phyloP scores from a whole-genome alignment of 2,888 invertebrate genomes.

The Vandiemenella viatica region DNA sequence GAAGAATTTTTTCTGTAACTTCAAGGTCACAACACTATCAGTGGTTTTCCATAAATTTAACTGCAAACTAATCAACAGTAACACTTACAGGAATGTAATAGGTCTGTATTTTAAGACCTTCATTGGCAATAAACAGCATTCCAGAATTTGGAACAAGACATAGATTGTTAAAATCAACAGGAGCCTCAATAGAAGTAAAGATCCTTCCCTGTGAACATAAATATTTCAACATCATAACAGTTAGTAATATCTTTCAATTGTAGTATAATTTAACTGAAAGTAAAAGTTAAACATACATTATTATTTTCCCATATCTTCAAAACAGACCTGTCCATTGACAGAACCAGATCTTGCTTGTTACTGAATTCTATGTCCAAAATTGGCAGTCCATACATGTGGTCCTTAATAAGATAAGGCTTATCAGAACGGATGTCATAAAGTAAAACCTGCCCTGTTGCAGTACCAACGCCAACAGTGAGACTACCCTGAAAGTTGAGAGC shows the following conservation, averaged over 20 bases:
- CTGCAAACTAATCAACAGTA: background rate
- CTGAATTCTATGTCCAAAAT: conserved; percentile 83
- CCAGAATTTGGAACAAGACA: conserved; percentile 82
- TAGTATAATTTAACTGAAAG: too few species aligned
- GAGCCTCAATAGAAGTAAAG: conserved; percentile 83
- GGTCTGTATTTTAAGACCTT: conserved; percentile 83
- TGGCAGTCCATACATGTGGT: conserved; percentile 86
- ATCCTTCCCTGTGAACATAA: conserved; percentile 61
- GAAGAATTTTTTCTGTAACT: too few species aligned
- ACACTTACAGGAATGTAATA: conserved; percentile 72
- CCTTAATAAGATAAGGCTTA: conserved; percentile 77
- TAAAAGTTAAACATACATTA: conserved; percentile 46
- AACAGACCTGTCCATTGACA: conserved; percentile 76
- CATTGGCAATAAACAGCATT: conserved; percentile 86
- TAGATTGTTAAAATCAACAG: conserved; percentile 71
- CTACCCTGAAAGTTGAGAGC: conserved; percentile 61
- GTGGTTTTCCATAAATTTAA: too few species aligned
- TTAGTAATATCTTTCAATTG: too few species aligned
- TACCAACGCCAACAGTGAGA: conserved; percentile 76
- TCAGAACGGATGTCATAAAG: conserved; percentile 88
- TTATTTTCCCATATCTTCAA: conserved; percentile 85
- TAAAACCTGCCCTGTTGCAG: conserved; percentile 82
- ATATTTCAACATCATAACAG: too few species aligned
- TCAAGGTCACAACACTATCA: too few species aligned
- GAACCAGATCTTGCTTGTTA: conserved; percentile 56